Evolutionary conservation across 2,113 vertebrate species (phyloP).

Genomic region (Aegithalos caudatus): DNA sequence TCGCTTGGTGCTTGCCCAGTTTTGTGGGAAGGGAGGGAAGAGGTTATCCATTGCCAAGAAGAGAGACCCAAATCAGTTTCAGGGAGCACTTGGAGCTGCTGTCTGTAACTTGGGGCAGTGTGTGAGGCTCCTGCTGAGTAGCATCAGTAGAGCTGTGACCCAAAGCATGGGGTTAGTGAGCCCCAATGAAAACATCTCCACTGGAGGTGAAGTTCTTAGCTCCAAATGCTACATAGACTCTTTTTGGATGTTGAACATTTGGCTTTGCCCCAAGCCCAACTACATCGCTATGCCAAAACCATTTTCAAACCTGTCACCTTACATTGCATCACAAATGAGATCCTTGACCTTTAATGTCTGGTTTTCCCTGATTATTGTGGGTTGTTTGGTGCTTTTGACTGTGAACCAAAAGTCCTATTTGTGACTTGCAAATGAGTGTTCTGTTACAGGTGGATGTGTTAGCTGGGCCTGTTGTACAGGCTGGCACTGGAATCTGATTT

Average conservation of each 20-base stretch:
- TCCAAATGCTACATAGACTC: background rate
- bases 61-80: background rate
- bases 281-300: background rate
- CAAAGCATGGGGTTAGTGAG: background rate
- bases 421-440: background rate
- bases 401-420: background rate
- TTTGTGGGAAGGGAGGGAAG: background rate
- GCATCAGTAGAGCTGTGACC: background rate
- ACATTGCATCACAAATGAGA: background rate
- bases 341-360: background rate
- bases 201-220: background rate
- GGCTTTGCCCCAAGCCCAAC: background rate
- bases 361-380: background rate
- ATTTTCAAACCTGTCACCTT: background rate
- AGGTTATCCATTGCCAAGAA: background rate
- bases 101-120: background rate
- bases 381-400: background rate
- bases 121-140: background rate
- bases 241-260: background rate
- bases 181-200: background rate
- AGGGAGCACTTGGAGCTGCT: background rate
- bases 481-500: background rate
- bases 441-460: background rate
- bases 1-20: fast-evolving
- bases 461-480: background rate